Evolutionary conservation across 2,113 vertebrate species (phyloP), one percentile per base, ranked within the genome.

Genomic region (Antigone vipio): DNA sequence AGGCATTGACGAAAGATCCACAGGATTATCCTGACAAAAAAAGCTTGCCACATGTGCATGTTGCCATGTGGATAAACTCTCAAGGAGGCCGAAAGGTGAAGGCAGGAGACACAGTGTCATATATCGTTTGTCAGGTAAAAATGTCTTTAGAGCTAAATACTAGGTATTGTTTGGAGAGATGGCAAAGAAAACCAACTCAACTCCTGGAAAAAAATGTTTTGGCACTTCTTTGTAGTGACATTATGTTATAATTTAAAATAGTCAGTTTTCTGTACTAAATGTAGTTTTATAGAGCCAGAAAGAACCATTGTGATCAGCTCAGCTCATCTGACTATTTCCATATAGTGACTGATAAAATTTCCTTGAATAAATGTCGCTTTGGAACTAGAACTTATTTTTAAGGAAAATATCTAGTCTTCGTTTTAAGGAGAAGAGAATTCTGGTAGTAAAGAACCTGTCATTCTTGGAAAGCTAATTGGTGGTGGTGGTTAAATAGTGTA

Each of bases 1-100:
- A 99, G 99, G 99, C 99, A 30, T 95, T 99, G 92, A 99, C 99
- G 34, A 99, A 99, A 95, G 99, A 99, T 91, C 99, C 99, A 49
- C 99, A 99, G 96, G 99, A 99, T 98, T 99, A 99, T 94, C 99
- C 99, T 38, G 99, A 99, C 96, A 99, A 99, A 97, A 99, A 99
- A 97, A 98, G 82, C 89, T 98, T 99, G 59, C 99, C 99, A 86
- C 99, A 99, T 52, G 99, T 99, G 47, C 99, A 99, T 29, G 99
- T 99, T 94, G 99, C 99, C 77, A 98, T 99, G 62, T 99, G 99
- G 99, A 99, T 99, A 95, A 99, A 99, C 98, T 99, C 99, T 62
- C 99, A 99, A 96, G 98, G 98, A 34, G 99, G 99, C 52, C 98
- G 97, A 84, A 98, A 98, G 80, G 98, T 99, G 97, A 99, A 99